Percentiles rank a stretch among this genome's conserved stretches.
phyloP scores from a whole-genome alignment of 2,888 invertebrate genomes.

The Baccha elongata region DNA sequence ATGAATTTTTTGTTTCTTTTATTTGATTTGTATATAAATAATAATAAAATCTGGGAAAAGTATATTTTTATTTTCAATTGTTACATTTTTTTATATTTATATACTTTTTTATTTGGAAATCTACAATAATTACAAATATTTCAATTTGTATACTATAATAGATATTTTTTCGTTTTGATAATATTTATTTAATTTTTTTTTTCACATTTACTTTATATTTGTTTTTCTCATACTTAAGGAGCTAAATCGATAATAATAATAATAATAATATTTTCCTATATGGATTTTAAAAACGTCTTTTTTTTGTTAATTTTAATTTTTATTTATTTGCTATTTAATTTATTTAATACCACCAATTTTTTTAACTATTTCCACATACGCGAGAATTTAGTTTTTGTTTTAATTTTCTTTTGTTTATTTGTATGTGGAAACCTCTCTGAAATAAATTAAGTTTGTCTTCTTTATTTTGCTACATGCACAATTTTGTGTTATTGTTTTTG shows the following conservation, averaged over 20 bases:
- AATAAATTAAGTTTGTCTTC: conserved; percentile 71
- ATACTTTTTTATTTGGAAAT: conserved; percentile 63
- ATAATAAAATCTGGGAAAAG: conserved; percentile 73
- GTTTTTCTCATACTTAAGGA: conserved; percentile 64
- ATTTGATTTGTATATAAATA: conserved; percentile 73
- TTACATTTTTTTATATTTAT: conserved; percentile 54
- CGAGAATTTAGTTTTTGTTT: conserved; percentile 27
- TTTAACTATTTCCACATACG: conserved; percentile 68
- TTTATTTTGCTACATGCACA: conserved; percentile 53
- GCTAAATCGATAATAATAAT: conserved; percentile 63
- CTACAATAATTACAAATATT: conserved; percentile 71
- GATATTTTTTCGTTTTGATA: conserved; percentile 47
- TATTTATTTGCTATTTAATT: conserved; percentile 71
- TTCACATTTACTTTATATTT: conserved; percentile 33
- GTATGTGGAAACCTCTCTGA: conserved; percentile 68
- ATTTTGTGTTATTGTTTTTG: conserved; percentile 59
- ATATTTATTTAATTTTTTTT: conserved; percentile 58
- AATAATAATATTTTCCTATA: conserved; percentile 65
- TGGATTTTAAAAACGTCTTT: conserved; percentile 64
- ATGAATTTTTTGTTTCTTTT: conserved; percentile 70
- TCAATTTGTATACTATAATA: conserved; percentile 67
- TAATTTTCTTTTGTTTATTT: conserved; percentile 36
- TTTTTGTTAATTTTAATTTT: conserved; percentile 44
- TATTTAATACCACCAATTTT: conserved; percentile 72
- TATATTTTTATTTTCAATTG: conserved; percentile 56